Conservation (phyloP, 1,140 invertebrate genomes). For the Drosophila pandora region DNA sequence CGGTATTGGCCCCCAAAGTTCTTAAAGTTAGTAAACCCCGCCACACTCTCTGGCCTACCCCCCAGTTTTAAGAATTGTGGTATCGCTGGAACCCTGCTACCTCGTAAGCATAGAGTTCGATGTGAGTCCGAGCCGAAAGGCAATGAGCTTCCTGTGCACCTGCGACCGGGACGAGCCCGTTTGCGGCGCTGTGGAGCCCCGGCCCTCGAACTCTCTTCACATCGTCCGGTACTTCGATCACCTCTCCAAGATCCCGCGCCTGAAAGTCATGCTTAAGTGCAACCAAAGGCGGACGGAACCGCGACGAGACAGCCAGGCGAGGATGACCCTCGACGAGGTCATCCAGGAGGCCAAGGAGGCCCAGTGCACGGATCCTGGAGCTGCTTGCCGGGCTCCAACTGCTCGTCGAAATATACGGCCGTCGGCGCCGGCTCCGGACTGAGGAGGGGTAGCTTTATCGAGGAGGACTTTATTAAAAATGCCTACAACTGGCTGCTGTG, state of each 20-base stretch:
- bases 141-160: conserved; percentile 58
- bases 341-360: conserved; percentile 44
- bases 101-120: conserved; percentile 61
- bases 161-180: conserved; percentile 6
- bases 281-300: conserved; percentile 24
- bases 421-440: conserved; percentile 4
- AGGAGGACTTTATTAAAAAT: conserved; percentile 1
- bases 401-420: background rate
- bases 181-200: conserved; percentile 28
- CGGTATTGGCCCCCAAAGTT: background rate
- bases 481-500: conserved; percentile 24
- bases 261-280: conserved; percentile 52
- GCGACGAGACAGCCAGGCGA: conserved; percentile 24
- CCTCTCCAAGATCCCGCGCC: conserved; percentile 52
- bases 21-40: background rate
- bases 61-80: conserved; percentile 52
- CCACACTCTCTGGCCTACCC: background rate
- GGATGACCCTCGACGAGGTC: conserved; percentile 48
- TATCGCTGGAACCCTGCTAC: conserved; percentile 69
- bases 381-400: conserved; percentile 14
- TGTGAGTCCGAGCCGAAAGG: conserved; percentile 25
- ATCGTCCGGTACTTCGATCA: conserved; percentile 64
- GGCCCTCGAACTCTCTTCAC: conserved; percentile 6
- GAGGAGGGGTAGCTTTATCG: background rate
- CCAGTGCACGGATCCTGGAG: conserved; percentile 20